A percentile compares a stretch with the other conserved stretches of the same genome.
Evolutionary conservation across 2,888 invertebrate species (phyloP).

Genomic region (Malthinus flaveolus): DNA sequence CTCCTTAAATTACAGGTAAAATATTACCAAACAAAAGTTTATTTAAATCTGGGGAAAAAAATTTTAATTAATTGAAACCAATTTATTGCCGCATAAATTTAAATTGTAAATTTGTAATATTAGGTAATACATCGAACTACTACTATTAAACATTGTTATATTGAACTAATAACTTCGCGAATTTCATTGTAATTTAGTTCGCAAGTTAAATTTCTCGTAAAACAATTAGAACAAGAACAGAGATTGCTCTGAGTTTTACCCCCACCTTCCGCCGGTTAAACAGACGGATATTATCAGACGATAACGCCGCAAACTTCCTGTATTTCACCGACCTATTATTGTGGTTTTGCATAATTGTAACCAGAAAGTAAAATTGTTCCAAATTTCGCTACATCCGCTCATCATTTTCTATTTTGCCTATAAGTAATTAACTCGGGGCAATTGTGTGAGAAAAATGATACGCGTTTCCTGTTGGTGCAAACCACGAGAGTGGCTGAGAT

Average conservation of each 20-base stretch:
- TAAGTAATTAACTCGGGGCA: too few species aligned
- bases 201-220: slow-evolving; percentile 9
- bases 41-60: too few species aligned
- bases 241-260: slow-evolving; percentile 12
- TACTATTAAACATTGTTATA: not conserved
- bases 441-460: too few species aligned
- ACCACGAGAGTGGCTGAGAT: too few species aligned
- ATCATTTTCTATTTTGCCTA: not conserved
- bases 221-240: slow-evolving; percentile 12
- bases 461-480: too few species aligned
- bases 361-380: not conserved
- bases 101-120: too few species aligned
- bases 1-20: too few species aligned
- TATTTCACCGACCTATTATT: slow-evolving; percentile 13
- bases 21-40: too few species aligned
- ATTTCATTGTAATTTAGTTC: slow-evolving; percentile 11
- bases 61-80: too few species aligned
- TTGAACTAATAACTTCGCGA: slow-evolving; percentile 9
- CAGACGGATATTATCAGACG: slow-evolving; percentile 12
- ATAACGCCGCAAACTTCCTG: slow-evolving; percentile 10
- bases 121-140: too few species aligned
- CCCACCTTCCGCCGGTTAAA: slow-evolving; percentile 2
- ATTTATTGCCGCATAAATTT: too few species aligned
- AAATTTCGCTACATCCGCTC: not conserved
- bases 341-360: not conserved